Conservation (phyloP, 1,140 invertebrate genomes). For the Argopecten irradians region DNA sequence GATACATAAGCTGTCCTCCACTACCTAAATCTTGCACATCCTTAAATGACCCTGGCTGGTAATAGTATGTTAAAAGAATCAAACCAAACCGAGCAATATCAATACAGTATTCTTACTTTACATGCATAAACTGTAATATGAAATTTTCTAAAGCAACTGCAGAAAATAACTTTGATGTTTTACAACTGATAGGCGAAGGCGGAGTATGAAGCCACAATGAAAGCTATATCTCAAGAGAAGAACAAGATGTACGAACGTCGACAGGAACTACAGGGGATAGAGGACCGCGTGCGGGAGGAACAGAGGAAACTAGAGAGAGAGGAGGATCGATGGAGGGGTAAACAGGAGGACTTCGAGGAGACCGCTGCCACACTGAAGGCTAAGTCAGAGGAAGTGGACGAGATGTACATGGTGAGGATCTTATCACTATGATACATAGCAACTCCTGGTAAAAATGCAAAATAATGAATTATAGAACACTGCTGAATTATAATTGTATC, state of each 20-base stretch:
- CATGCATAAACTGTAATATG: too few species aligned
- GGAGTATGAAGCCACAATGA: constrained; percentile 71
- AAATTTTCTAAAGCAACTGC: too few species aligned
- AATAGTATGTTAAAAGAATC: too few species aligned
- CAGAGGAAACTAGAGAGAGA: constrained; percentile 63
- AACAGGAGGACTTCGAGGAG: constrained; percentile 67
- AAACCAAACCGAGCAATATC: too few species aligned
- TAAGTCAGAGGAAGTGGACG: constrained; percentile 71
- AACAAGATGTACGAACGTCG: constrained; percentile 54
- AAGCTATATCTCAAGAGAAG: constrained; percentile 68
- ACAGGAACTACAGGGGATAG: constrained; percentile 65
- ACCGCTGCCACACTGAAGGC: constrained; percentile 67
- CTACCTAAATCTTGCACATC: too few species aligned
- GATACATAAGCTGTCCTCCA: too few species aligned
- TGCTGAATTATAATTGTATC: too few species aligned
- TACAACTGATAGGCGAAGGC: constrained; percentile 62
- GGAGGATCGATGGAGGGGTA: constrained; percentile 60
- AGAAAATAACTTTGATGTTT: background rate
- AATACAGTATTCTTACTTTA: too few species aligned
- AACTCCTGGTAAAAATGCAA: too few species aligned
- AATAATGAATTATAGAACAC: too few species aligned
- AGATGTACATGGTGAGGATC: constrained; percentile 64
- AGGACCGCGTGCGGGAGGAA: constrained; percentile 64
- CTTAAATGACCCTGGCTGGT: too few species aligned
- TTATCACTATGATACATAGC: too few species aligned